These are phyloP conservation scores for Montipora sp. DNA, from an alignment of 64 coral and sea anemone genomes.

Conservation along the genomic window DNA sequence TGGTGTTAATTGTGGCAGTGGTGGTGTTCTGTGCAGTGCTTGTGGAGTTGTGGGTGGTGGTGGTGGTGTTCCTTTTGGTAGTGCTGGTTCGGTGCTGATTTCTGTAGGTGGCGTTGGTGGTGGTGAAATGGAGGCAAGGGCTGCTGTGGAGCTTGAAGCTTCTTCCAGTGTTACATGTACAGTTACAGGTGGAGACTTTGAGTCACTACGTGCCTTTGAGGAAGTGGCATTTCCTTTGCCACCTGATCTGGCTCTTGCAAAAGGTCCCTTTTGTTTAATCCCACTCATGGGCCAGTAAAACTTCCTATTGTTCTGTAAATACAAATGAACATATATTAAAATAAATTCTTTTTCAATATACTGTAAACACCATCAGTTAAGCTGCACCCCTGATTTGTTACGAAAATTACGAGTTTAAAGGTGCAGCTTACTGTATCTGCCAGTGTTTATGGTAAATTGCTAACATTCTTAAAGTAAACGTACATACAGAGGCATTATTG, in stretches of 20 bases:
- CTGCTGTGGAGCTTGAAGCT: not conserved
- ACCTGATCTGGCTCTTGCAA: conserved; percentile 12
- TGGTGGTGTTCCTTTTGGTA: conserved; percentile 35
- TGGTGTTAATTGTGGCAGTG: conserved; percentile 13
- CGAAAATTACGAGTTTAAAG: conserved; percentile 7
- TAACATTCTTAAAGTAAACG: conserved; percentile 9
- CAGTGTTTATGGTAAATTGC: conserved; percentile 17
- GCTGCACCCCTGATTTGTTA: conserved; percentile 34
- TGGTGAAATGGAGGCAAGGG: not conserved
- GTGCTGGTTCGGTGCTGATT: conserved; percentile 16
- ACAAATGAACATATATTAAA: conserved; percentile 10
- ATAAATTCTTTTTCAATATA: not conserved
- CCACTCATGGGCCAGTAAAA: conserved; percentile 19
- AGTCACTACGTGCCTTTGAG: conserved; percentile 1
- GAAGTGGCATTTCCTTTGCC: conserved; percentile 18
- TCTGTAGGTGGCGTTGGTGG: not conserved
- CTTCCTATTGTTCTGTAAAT: conserved; percentile 4
- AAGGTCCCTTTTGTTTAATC: conserved; percentile 12
- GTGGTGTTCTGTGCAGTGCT: conserved; percentile 11
- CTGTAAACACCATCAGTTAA: not conserved
- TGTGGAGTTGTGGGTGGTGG: conserved; percentile 32
- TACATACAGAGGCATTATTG: not conserved
- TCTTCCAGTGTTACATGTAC: not conserved
- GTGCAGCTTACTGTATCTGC: not conserved
- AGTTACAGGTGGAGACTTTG: conserved; percentile 10